A percentile compares a stretch with the other conserved stretches of the same genome.
phyloP scores from a whole-genome alignment of 2,888 invertebrate genomes.

The Drosophila fungiperda region DNA sequence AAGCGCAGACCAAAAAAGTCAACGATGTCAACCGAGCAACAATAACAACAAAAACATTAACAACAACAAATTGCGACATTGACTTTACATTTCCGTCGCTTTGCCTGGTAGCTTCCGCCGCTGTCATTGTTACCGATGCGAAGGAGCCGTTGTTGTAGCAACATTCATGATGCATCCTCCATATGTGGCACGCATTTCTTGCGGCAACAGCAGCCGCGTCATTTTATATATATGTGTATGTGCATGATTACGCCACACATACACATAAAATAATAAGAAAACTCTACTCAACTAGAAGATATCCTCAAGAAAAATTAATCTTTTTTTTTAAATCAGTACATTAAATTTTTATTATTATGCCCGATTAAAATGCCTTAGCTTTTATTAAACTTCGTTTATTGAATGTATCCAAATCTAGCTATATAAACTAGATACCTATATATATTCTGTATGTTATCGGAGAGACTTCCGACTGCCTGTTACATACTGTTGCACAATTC shows the following conservation, averaged over 20 bases:
- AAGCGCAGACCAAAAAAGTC: constrained; percentile 6
- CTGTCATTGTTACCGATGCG: constrained; percentile 42
- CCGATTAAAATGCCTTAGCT: neutral
- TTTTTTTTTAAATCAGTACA: too few relatives aligned
- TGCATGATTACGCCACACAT: constrained; percentile 25
- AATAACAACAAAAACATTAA: constrained; percentile 28
- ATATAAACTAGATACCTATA: too few relatives aligned
- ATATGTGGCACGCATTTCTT: constrained; percentile 52
- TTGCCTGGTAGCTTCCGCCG: constrained; percentile 69
- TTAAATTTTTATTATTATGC: neutral
- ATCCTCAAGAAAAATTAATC: neutral
- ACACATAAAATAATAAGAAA: constrained; percentile 9
- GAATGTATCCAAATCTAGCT: too few relatives aligned
- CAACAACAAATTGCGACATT: constrained; percentile 49
- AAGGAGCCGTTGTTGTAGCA: constrained; percentile 45
- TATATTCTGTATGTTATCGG: neutral
- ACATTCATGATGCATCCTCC: constrained; percentile 34
- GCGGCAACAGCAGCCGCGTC: constrained; percentile 11
- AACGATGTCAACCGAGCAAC: constrained; percentile 26
- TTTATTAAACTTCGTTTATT: neutral
- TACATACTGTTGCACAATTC: neutral
- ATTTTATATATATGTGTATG: neutral
- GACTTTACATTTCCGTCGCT: constrained; percentile 79
- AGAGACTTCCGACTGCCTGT: neutral
- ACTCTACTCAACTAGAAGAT: neutral